A percentile compares a stretch with the other conserved stretches of the same genome.
phyloP scores from a whole-genome alignment of 2,797 vertebrate genomes.

The Sardinella longiceps region DNA sequence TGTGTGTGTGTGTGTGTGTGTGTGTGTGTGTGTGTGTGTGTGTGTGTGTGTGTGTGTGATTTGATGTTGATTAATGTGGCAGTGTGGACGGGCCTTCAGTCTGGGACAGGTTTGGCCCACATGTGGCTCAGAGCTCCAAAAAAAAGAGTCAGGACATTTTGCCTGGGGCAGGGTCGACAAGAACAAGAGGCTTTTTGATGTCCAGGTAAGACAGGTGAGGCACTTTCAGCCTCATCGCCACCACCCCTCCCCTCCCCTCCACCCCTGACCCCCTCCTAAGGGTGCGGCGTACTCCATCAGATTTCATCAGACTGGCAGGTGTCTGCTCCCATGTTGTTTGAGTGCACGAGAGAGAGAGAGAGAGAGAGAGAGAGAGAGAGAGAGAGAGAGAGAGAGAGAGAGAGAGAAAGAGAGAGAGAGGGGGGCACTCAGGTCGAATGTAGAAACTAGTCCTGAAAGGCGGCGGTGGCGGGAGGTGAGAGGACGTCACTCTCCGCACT shows the following conservation, averaged over 20 bases:
- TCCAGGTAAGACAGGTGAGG: background rate
- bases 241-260: background rate
- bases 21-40: no score
- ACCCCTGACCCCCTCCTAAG: background rate
- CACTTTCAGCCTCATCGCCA: background rate
- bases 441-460: background rate
- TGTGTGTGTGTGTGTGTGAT: no score
- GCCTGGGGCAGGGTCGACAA: no score
- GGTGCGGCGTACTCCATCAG: background rate
- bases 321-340: background rate
- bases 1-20: no score
- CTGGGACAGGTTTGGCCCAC: background rate
- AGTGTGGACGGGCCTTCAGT: no score
- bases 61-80: no score
- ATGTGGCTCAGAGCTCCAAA: background rate
- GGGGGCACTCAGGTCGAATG: background rate
- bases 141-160: background rate
- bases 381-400: background rate
- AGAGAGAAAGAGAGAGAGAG: background rate
- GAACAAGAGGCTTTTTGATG: background rate
- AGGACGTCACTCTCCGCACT: slow-evolving; percentile 2
- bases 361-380: background rate
- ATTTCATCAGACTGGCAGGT: background rate
- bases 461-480: background rate
- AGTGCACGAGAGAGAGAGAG: background rate